These are phyloP conservation scores for Halcyon badia DNA, from an alignment of 2,797 vertebrate species.

Conservation along the genomic window DNA sequence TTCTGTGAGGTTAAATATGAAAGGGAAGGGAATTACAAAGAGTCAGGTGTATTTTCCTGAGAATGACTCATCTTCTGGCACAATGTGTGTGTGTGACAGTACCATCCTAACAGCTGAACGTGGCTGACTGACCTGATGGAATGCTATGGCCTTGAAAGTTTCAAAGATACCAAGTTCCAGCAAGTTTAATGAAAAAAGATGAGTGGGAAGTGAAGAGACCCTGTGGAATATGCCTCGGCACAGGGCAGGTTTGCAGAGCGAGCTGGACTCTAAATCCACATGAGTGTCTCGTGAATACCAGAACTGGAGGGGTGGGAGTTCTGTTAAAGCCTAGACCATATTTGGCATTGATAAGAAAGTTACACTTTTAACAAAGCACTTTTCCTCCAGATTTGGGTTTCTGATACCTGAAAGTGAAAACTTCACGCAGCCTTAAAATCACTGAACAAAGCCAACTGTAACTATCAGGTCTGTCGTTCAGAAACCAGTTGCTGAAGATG, in stretches of 20 bases:
- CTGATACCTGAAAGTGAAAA: not conserved
- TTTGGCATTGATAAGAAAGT: not conserved
- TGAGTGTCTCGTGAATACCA: not conserved
- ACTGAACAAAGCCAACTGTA: not conserved
- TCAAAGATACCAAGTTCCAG: not conserved
- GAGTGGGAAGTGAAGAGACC: not conserved
- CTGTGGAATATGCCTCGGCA: not conserved
- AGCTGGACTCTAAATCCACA: not conserved
- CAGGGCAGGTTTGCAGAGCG: not conserved
- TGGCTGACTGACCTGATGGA: not conserved
- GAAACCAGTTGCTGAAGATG: not conserved
- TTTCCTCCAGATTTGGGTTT: not conserved
- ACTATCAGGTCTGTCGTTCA: not conserved
- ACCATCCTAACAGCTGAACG: not conserved
- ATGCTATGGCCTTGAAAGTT: not conserved
- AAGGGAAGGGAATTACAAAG: not conserved
- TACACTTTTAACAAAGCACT: not conserved
- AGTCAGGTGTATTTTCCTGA: not conserved
- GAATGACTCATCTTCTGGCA: not conserved
- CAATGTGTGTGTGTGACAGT: not conserved
- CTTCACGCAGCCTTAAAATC: not conserved
- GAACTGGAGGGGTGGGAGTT: not conserved
- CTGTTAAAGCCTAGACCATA: not conserved
- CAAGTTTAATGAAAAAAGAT: not conserved
- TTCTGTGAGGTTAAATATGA: not conserved